These are phyloP conservation scores for Yoshiicerus persimilis DNA, from an alignment of 1,140 invertebrate genomes.

Conservation along the genomic window DNA sequence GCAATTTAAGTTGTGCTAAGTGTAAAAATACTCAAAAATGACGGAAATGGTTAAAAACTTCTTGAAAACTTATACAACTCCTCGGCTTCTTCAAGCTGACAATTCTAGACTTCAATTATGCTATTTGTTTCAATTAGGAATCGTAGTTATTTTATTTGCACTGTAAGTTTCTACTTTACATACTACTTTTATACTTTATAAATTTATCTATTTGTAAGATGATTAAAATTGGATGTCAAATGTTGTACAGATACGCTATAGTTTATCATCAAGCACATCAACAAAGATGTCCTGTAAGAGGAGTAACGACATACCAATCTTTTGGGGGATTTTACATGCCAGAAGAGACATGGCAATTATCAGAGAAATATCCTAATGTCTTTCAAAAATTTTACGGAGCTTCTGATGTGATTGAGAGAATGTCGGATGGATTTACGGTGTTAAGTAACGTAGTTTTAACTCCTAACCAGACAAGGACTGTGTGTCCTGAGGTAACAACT, in stretches of 20 bases:
- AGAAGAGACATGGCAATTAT: neutral
- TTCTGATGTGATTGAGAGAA: slow-evolving; percentile 28
- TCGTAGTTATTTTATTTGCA: slow-evolving; percentile 37
- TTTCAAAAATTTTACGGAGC: slow-evolving; percentile 37
- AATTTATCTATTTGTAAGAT: too few species aligned
- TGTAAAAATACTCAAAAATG: neutral
- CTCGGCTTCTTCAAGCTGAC: slow-evolving; percentile 33
- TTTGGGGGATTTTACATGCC: slow-evolving; percentile 45
- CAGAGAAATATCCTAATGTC: slow-evolving; percentile 31
- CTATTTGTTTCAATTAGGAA: slow-evolving; percentile 30
- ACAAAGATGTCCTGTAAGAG: slow-evolving; percentile 26
- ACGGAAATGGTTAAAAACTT: neutral
- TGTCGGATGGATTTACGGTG: slow-evolving; percentile 32
- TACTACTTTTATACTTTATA: neutral
- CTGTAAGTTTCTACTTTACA: slow-evolving; percentile 15
- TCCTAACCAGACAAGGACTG: slow-evolving; percentile 32
- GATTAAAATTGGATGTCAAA: too few species aligned
- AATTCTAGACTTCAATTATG: slow-evolving; percentile 34
- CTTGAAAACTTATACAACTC: slow-evolving; percentile 29
- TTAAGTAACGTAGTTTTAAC: slow-evolving; percentile 33
- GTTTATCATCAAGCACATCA: slow-evolving; percentile 40
- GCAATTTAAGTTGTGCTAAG: too few species aligned
- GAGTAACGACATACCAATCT: slow-evolving; percentile 32
- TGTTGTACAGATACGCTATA: slow-evolving; percentile 28
- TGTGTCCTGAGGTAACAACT: slow-evolving; percentile 26